Evolutionary conservation across 2,888 invertebrate genomes (phyloP).

Genomic region (Blastobasis adustella): DNA sequence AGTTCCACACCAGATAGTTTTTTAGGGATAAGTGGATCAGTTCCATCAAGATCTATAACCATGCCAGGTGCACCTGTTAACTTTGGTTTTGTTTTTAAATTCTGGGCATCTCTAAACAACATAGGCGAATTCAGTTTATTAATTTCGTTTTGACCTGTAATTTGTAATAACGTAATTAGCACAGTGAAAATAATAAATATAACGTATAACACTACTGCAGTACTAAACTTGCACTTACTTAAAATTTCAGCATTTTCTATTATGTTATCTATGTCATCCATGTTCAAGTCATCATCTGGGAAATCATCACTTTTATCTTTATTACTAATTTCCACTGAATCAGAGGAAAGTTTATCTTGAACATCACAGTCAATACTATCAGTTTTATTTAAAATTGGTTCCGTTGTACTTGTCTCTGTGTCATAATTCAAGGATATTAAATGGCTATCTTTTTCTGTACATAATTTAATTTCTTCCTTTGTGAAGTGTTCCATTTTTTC

Average conservation of each 20-base stretch:
- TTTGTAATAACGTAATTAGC: background rate
- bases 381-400: background rate
- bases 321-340: conserved; percentile 11
- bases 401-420: conserved; percentile 22
- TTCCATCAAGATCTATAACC: conserved; percentile 53
- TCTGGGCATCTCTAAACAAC: conserved; percentile 21
- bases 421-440: conserved; percentile 34
- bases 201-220: background rate
- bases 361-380: conserved; percentile 7
- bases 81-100: conserved; percentile 48
- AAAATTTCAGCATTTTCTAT: conserved; percentile 49
- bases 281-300: conserved; percentile 49
- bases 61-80: conserved; percentile 69
- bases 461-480: background rate
- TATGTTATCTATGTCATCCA: conserved; percentile 51
- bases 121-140: conserved; percentile 26
- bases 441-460: conserved; percentile 28
- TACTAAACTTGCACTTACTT: conserved; percentile 22
- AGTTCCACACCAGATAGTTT: conserved; percentile 76
- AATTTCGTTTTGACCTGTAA: conserved; percentile 21
- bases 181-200: no score
- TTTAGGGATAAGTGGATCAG: conserved; percentile 25
- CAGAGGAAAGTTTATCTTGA: background rate
- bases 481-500: background rate
- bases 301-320: conserved; percentile 29